Base-by-base conservation (phyloP, 2,888 invertebrate genomes). In the Leucozona laternaria region DNA sequence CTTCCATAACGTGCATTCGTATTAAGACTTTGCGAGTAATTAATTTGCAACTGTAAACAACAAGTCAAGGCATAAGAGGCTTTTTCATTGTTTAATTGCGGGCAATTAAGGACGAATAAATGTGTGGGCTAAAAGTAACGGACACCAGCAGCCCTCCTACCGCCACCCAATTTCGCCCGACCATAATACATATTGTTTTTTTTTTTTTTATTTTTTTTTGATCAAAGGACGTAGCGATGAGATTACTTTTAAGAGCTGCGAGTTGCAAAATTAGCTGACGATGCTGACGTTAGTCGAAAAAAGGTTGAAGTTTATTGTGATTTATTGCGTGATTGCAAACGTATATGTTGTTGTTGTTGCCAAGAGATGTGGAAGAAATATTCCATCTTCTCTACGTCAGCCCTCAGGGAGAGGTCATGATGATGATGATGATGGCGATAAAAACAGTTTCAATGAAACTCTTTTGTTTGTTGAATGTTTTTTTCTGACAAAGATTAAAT, bases 11-110 rank as follows among this genome's bases (percentile, higher is more conserved):
- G 43, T 72, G 72, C 50, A 66, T 22, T 64, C 77, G 34, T 60
- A n/a, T 66, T 71, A 66, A 64, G 50, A 58, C 22, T 68, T 55
- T 40, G 57, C 79, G 55, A 75, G 75, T 84, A 84, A 84, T 84
- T 84, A 84, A 84, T 84, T 84, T 76, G 84, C 76, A 80, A 80
- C 84, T 76, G 84, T 79, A 84, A 84, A 84, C 83, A 83, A 64
- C 64, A 70, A 62, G 55, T 22, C 50, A 68, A 20, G 10, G 45
- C 13, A 62, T 55, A 62, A 76, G 60, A 81, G 60, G 72, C 73
- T 55, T 81, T 83, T 81, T 73, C 81, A 85, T 81, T 73, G 77
- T 78, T 73, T 81, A 78, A 81, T 81, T 85, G 77, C 73, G 31
- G 72, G 77, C 81, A 85, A 85, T 85, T 85, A 85, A 78, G 45